A percentile compares a stretch with the other conserved stretches of the same genome.
These are phyloP conservation scores for Gadus macrocephalus DNA, from an alignment of 2,113 vertebrate species.

Conservation along the genomic window DNA sequence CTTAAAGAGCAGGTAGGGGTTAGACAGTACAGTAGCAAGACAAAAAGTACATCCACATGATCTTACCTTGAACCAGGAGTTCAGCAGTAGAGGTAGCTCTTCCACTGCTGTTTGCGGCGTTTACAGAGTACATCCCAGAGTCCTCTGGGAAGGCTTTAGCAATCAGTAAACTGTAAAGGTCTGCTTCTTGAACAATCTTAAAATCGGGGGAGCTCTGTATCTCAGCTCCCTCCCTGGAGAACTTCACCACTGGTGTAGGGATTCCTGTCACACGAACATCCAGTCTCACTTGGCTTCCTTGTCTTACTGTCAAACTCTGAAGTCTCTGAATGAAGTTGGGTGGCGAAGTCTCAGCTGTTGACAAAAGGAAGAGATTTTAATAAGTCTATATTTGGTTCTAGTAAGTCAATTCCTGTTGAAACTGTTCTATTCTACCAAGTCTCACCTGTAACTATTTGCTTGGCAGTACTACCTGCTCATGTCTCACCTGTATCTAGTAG, in stretches of 20 bases:
- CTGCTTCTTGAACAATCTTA: conserved; percentile 89
- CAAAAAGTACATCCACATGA: not conserved
- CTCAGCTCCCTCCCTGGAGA: conserved; percentile 97
- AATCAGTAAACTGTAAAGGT: conserved; percentile 94
- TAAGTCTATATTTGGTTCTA: conserved; percentile 63
- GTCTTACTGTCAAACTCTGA: conserved; percentile 89
- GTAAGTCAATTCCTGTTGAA: too few species aligned
- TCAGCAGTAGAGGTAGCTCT: conserved; percentile 96
- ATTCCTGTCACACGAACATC: conserved; percentile 92
- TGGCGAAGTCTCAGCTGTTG: conserved; percentile 85
- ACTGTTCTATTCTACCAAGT: not conserved
- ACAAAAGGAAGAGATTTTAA: conserved; percentile 64
- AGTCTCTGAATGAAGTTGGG: conserved; percentile 93
- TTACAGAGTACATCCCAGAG: conserved; percentile 96
- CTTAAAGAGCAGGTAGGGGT: too few species aligned
- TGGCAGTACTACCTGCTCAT: conserved; percentile 42
- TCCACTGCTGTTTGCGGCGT: conserved; percentile 91
- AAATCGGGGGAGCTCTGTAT: conserved; percentile 98
- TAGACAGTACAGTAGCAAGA: not conserved
- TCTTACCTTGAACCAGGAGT: conserved; percentile 88
- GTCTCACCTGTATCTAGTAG: conserved; percentile 86
- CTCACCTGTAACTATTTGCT: conserved; percentile 87
- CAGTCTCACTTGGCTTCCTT: conserved; percentile 93
- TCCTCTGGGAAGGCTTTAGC: conserved; percentile 93
- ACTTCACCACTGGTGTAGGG: conserved; percentile 96